phyloP scores from a whole-genome alignment of 1,140 invertebrate genomes.

The Ooceraea biroi region DNA sequence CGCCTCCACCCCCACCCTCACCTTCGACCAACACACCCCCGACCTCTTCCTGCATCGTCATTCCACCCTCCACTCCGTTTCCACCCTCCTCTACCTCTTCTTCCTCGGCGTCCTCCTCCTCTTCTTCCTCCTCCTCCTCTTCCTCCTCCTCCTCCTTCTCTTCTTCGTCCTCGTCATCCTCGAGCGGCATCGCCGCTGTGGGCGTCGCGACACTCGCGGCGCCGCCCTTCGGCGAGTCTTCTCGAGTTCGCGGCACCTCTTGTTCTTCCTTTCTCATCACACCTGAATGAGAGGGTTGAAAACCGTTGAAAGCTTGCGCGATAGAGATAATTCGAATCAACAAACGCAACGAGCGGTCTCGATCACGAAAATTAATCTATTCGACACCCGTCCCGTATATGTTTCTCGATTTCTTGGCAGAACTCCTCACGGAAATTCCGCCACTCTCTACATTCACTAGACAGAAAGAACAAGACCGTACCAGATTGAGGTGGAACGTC shows the following conservation, averaged over 20 bases:
- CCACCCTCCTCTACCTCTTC: conserved; percentile 66
- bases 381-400: no score
- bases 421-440: no score
- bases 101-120: conserved; percentile 74
- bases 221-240: conserved; percentile 70
- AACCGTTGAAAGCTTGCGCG: conserved; percentile 2
- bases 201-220: conserved; percentile 70
- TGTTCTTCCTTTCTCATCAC: conserved; percentile 80
- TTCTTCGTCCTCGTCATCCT: conserved; percentile 71
- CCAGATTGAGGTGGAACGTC: no score
- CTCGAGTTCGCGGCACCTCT: conserved; percentile 82
- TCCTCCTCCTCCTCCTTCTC: conserved; percentile 65
- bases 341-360: no score
- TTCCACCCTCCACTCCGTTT: conserved; percentile 72
- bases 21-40: conserved; percentile 86
- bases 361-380: no score
- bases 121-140: conserved; percentile 73
- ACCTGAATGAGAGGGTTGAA: conserved; percentile 1
- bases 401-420: no score
- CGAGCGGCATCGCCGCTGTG: conserved; percentile 61
- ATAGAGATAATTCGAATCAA: no score
- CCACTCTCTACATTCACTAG: no score
- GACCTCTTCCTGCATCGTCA: conserved; percentile 83
- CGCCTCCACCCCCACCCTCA: conserved; percentile 85
- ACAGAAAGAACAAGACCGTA: no score